These are phyloP conservation scores for Manis javanica DNA, from an alignment of 2,797 vertebrate genomes.

Conservation along the genomic window DNA sequence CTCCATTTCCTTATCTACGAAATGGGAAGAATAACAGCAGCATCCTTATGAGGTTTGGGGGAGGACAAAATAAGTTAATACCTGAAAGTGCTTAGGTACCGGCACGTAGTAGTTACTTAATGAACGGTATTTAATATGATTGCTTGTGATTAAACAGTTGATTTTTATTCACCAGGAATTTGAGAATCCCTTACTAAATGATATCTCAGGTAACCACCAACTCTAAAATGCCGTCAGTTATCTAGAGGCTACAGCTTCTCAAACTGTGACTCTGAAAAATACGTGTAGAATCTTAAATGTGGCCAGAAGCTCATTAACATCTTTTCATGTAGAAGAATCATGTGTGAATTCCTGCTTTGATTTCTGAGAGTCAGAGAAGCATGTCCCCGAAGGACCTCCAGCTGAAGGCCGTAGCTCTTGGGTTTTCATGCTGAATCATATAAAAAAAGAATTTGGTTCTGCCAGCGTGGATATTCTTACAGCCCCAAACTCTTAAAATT, in stretches of 20 bases:
- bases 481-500: constrained; percentile 50
- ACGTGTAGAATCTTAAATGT: neutral
- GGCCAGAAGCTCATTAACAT: constrained; percentile 25
- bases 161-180: neutral
- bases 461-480: constrained; percentile 52
- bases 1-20: neutral
- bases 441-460: constrained; percentile 62
- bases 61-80: neutral
- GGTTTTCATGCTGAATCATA: constrained; percentile 36
- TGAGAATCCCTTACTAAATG: neutral
- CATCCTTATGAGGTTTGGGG: neutral
- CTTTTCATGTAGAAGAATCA: constrained; percentile 41
- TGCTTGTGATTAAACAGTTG: neutral
- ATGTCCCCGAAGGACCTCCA: neutral
- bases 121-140: neutral
- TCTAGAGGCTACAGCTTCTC: neutral
- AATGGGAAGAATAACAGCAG: neutral
- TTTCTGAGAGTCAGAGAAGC: constrained; percentile 69
- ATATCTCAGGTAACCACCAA: neutral
- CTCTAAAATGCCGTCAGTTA: neutral
- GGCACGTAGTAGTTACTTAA: neutral
- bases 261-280: constrained; percentile 48
- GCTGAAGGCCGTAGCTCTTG: neutral
- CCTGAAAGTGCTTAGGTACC: neutral
- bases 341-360: constrained; percentile 46